Base-by-base conservation (phyloP, 2,888 invertebrate genomes). In the Blastobasis lacticolella region DNA sequence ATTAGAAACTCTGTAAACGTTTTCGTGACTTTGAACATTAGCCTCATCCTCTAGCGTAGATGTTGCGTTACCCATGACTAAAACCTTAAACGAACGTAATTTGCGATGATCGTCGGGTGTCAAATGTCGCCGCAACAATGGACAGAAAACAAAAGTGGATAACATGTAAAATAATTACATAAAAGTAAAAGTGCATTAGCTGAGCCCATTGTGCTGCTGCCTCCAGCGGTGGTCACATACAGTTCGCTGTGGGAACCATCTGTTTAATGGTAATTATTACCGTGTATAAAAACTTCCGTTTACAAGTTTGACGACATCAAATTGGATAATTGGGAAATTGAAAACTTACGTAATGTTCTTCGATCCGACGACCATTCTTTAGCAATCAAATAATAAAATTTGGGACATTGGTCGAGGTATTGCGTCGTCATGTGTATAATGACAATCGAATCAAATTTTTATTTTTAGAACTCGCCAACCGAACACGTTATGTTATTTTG, bases 101-200 rank as follows among this genome's bases (percentile, higher is more conserved):
- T 23, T 23, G 23, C 23, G 23, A 23, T 23, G 23, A 23, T 23
- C 23, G 23, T 23, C 23, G 61, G 59, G 54, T 59, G 53, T 57
- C 57, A 41, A 46, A 10, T 46, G 41, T 38, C 10, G 42, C 55
- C 5, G 49, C 42, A 47, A 58, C 54, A 54, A 60, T 54, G 51
- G 57, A 45, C 43, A 55, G 56, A 45, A 58, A 65, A 64, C 63
- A 63, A 67, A 55, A 66, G 58, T 58, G 66, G 65, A 66, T 64
- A 66, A 63, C 63, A 55, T 56, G 57, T 66, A 23, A 23, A 23
- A 23, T 23, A 67, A 75, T 71, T 69, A 64, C 57, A 67, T 60
- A 64, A 76, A 75, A 75, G 75, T 73, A 77, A 76, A 66, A 75
- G 71, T 65, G 54, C 54, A 58, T 60, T 57, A 57, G 49, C 51